A percentile compares a stretch with the other conserved stretches of the same genome.
Conservation (phyloP, 2,888 invertebrate species). For the Lamellibrachia columna region DNA sequence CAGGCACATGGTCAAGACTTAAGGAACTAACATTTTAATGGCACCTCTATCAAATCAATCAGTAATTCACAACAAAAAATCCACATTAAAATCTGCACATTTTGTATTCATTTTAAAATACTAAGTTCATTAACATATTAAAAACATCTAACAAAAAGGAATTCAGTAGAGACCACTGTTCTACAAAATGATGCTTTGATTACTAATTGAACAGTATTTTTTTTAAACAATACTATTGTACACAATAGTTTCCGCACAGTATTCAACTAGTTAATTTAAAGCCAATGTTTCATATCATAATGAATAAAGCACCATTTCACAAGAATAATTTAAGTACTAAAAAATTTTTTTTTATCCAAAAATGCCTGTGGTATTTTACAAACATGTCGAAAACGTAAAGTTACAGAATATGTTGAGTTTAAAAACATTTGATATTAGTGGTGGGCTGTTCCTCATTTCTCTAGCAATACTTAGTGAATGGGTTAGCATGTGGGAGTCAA, state of each 20-base stretch:
- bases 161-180: not conserved
- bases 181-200: not conserved
- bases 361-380: not conserved
- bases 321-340: not conserved
- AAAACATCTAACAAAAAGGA: not conserved
- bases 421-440: not conserved
- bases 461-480: not conserved
- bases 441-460: not conserved
- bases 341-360: not conserved
- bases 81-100: not conserved
- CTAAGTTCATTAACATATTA: not conserved
- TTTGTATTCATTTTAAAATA: not conserved
- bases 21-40: not conserved
- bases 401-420: not conserved
- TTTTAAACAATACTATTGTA: not conserved
- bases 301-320: constrained; percentile 4
- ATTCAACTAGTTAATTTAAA: not conserved
- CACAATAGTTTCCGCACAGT: not conserved
- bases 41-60: not conserved
- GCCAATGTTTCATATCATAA: not conserved
- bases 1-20: not conserved
- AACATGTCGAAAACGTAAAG: not conserved
- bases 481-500: not conserved
- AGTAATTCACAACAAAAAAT: not conserved
- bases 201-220: not conserved